phyloP scores from a whole-genome alignment of 2,888 invertebrate genomes.

The Gnatocerus cornutus region DNA sequence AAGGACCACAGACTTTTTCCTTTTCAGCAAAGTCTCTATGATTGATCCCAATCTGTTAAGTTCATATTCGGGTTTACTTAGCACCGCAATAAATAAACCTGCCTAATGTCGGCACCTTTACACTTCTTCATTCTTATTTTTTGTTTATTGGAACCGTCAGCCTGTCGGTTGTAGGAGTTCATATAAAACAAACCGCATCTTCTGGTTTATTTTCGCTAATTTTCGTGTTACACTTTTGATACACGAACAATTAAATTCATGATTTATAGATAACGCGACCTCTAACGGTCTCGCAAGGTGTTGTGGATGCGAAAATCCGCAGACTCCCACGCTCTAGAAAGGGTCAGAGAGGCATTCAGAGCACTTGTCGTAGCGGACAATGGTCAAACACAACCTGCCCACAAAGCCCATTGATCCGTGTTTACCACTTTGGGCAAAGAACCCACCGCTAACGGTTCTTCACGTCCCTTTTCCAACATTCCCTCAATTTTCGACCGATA shows the following conservation, averaged over 20 bases:
- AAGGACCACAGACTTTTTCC: background rate
- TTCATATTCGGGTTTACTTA: too few relatives aligned
- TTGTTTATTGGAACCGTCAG: constrained; percentile 3
- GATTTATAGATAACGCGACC: constrained; percentile 53
- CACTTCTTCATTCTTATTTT: background rate
- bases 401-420: constrained; percentile 28
- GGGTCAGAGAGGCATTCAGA: constrained; percentile 58
- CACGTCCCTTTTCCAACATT: constrained; percentile 11
- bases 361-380: constrained; percentile 57
- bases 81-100: too few relatives aligned
- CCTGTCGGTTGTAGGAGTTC: background rate
- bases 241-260: constrained; percentile 52
- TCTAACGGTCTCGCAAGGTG: constrained; percentile 66
- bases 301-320: constrained; percentile 59
- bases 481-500: constrained; percentile 53
- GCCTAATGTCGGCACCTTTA: too few relatives aligned
- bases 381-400: constrained; percentile 61
- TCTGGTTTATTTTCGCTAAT: background rate
- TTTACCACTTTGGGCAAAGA: constrained; percentile 16
- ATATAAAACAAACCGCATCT: background rate
- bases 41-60: too few relatives aligned
- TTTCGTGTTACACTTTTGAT: constrained; percentile 33
- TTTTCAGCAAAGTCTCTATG: too few relatives aligned
- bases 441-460: constrained; percentile 40
- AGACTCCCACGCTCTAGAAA: constrained; percentile 73